phyloP scores from a whole-genome alignment of 2,113 vertebrate genomes.

The Phrynosoma blainvillii region DNA sequence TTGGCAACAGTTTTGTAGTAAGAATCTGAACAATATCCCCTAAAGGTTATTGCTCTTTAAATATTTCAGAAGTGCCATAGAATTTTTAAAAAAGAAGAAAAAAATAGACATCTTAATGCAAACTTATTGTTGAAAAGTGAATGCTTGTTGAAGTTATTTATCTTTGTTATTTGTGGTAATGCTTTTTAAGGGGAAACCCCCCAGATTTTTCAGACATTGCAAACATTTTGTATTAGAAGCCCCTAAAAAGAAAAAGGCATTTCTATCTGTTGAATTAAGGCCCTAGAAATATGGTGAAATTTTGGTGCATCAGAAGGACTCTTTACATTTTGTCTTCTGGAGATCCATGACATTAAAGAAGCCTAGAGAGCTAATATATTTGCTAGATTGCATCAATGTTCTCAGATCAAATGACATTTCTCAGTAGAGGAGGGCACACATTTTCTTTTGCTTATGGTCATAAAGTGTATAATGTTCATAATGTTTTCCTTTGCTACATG shows the following conservation, averaged over 20 bases:
- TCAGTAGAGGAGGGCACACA: neutral
- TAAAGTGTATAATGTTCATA: neutral
- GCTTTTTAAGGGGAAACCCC: too few relatives aligned
- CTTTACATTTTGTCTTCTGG: neutral
- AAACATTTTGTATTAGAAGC: neutral
- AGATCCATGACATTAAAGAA: neutral
- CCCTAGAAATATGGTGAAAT: neutral
- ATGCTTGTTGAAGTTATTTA: too few relatives aligned
- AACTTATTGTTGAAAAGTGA: too few relatives aligned
- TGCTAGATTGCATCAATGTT: neutral
- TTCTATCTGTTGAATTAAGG: neutral
- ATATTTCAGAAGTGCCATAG: neutral
- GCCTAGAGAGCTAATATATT: neutral
- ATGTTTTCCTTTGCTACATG: neutral
- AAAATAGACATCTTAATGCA: too few relatives aligned
- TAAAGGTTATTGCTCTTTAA: too few relatives aligned
- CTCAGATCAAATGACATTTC: too few relatives aligned
- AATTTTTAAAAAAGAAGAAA: neutral
- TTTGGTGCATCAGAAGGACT: neutral
- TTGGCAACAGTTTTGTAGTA: too few relatives aligned
- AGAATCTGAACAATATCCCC: too few relatives aligned
- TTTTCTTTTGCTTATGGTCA: rapidly evolving
- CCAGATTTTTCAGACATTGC: too few relatives aligned
- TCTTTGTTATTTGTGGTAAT: too few relatives aligned
- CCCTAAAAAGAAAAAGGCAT: neutral